A percentile compares a stretch with the other conserved stretches of the same genome.
These are phyloP conservation scores for Poecile montanus DNA, from an alignment of 2,797 vertebrate genomes.

Conservation along the genomic window DNA sequence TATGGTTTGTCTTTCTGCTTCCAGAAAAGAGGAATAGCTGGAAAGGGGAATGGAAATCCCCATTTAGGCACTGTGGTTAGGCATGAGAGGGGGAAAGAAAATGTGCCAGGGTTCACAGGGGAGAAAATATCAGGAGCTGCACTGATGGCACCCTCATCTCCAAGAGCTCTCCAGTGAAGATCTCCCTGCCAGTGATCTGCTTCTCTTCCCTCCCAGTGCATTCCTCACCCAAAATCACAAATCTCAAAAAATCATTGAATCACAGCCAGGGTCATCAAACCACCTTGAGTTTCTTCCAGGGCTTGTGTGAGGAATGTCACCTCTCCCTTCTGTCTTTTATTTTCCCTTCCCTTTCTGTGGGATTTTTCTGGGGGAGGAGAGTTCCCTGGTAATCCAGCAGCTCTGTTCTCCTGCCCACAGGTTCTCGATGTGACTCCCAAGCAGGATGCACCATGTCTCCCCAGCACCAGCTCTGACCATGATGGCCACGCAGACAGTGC, in stretches of 20 bases:
- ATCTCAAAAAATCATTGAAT: background rate
- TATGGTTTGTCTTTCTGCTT: background rate
- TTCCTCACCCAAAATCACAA: background rate
- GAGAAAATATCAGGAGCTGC: background rate
- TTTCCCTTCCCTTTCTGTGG: fast-evolving
- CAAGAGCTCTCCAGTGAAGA: background rate
- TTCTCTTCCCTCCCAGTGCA: fast-evolving
- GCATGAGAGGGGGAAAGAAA: background rate
- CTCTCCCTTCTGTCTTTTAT: background rate
- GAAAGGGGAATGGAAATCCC: background rate
- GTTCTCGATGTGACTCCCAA: conserved; percentile 95
- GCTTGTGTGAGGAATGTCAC: fast-evolving
- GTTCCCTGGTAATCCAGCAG: background rate
- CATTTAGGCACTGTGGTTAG: background rate
- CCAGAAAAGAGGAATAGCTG: background rate
- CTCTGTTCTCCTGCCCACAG: conserved; percentile 67
- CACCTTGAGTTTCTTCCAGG: background rate
- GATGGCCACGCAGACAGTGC: conserved; percentile 99
- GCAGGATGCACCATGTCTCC: conserved; percentile 99
- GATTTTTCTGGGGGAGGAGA: fast-evolving
- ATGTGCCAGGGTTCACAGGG: background rate
- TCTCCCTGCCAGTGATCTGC: background rate
- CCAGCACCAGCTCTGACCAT: conserved; percentile 96
- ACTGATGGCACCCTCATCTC: background rate
- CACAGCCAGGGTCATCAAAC: background rate